Conservation (phyloP, 2,113 vertebrate genomes). For the Hypanus sabinus region DNA sequence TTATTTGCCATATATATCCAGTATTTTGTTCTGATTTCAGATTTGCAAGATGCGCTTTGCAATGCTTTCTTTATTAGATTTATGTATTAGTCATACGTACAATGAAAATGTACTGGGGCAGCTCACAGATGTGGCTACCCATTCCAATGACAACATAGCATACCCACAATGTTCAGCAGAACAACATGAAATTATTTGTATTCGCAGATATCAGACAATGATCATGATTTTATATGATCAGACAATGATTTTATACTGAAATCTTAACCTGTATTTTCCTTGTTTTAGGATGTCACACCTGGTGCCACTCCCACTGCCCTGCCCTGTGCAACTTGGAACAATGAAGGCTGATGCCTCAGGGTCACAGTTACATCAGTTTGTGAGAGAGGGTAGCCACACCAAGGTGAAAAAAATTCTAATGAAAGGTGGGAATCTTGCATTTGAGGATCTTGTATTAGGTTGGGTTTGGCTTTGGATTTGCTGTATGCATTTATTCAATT, state of each 20-base stretch:
- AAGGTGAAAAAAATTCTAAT: conserved; percentile 72
- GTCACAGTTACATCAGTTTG: conserved; percentile 62
- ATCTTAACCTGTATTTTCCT: conserved; percentile 37
- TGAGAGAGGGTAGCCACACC: conserved; percentile 57
- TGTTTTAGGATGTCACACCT: conserved; percentile 53
- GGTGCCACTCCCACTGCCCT: conserved; percentile 54
- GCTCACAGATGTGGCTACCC: too few species aligned
- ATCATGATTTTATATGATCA: too few species aligned
- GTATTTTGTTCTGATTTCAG: too few species aligned
- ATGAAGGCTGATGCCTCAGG: conserved; percentile 56
- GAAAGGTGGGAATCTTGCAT: conserved; percentile 56
- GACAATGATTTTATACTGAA: background rate
- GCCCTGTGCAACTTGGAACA: conserved; percentile 62
- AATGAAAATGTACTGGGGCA: too few species aligned
- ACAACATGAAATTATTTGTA: too few species aligned
- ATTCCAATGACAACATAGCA: too few species aligned
- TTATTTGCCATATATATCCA: too few species aligned
- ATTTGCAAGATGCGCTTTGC: background rate
- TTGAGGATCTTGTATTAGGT: conserved; percentile 1
- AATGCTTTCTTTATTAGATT: background rate
- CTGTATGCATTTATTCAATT: background rate
- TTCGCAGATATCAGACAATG: background rate
- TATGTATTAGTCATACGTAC: background rate
- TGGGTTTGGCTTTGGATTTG: background rate
- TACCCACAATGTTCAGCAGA: too few species aligned